These are phyloP conservation scores for Squalus acanthias DNA, from an alignment of 2,797 vertebrate species.

Conservation along the genomic window DNA sequence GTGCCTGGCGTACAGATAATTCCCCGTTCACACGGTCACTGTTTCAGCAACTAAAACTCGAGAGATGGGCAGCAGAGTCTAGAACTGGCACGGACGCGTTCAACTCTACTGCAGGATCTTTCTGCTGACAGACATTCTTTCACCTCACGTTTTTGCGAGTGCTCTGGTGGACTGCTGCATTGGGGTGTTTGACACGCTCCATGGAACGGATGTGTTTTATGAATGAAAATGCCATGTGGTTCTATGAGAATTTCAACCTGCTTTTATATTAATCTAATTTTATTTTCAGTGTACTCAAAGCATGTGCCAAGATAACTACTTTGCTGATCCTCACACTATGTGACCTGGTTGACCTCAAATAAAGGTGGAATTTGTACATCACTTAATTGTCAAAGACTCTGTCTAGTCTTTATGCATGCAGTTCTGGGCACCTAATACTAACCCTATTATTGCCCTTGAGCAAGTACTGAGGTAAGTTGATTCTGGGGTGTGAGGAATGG, in stretches of 20 bases:
- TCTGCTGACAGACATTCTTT: not conserved
- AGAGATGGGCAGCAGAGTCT: not conserved
- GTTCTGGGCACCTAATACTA: not conserved
- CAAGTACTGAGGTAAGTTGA: not conserved
- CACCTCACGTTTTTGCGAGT: not conserved
- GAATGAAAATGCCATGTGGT: slow-evolving; percentile 13
- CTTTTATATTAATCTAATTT: slow-evolving; percentile 18
- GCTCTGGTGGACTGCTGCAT: not conserved
- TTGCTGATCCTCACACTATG: not conserved
- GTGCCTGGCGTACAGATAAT: not conserved
- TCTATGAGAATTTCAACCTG: not conserved
- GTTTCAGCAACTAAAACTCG: not conserved
- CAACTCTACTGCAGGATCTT: not conserved
- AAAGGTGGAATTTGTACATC: not conserved
- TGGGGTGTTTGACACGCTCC: not conserved
- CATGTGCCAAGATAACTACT: not conserved
- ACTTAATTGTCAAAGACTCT: not conserved
- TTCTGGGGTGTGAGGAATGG: not conserved
- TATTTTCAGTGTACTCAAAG: slow-evolving; percentile 7
- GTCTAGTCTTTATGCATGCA: not conserved
- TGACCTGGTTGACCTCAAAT: slow-evolving; percentile 20
- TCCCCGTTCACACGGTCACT: not conserved
- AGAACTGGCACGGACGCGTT: not conserved
- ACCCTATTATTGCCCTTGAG: not conserved
- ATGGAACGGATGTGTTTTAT: not conserved